phyloP scores from a whole-genome alignment of 2,888 invertebrate genomes.

The Bombylius major region DNA sequence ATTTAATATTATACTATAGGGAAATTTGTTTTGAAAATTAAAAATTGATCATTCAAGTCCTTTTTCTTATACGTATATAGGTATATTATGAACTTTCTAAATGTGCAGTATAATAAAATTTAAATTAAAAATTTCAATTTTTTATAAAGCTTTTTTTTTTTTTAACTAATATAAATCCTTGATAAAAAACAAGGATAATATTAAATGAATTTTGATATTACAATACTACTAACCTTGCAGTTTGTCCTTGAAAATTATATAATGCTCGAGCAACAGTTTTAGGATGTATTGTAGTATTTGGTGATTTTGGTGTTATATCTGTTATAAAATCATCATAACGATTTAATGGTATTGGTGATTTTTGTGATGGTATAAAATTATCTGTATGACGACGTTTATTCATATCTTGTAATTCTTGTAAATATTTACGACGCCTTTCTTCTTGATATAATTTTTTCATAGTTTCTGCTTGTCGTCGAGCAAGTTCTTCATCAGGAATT shows the following conservation, averaged over 20 bases:
- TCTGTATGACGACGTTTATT: conserved; percentile 88
- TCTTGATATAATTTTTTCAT: conserved; percentile 85
- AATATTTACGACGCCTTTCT: conserved; percentile 78
- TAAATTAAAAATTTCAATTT: background rate
- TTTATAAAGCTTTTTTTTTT: background rate
- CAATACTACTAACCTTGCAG: conserved; percentile 39
- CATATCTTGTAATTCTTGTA: conserved; percentile 88
- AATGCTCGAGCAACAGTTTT: conserved; percentile 76
- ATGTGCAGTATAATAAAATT: too few species aligned
- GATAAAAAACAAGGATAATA: too few species aligned
- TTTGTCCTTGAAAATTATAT: conserved; percentile 78
- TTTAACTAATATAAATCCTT: background rate
- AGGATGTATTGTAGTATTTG: conserved; percentile 26
- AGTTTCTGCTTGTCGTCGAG: conserved; percentile 74
- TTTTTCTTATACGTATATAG: too few species aligned
- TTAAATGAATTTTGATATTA: too few species aligned
- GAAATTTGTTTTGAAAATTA: too few species aligned
- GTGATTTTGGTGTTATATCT: conserved; percentile 43
- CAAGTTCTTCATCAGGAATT: conserved; percentile 79
- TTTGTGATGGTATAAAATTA: conserved; percentile 85
- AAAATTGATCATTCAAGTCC: too few species aligned
- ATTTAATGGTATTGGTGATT: conserved; percentile 83
- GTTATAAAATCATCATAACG: conserved; percentile 81
- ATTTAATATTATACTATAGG: too few species aligned
- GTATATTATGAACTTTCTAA: too few species aligned